Evolutionary conservation across 2,888 invertebrate species (phyloP).

Genomic region (Thera britannica): DNA sequence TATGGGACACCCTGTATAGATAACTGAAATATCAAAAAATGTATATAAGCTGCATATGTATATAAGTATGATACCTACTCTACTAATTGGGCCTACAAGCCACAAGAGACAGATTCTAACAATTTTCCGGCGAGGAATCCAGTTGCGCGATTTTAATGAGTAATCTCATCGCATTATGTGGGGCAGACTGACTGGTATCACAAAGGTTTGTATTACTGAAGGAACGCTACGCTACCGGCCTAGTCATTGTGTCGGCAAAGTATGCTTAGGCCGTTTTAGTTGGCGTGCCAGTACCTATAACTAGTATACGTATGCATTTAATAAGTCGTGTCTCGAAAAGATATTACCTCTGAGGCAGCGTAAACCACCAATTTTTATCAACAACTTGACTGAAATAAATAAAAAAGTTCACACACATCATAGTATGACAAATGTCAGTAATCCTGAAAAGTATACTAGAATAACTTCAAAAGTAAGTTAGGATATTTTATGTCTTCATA

Average conservation of each 20-base stretch:
- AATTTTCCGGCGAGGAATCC: constrained; percentile 25
- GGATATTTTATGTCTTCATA: no score
- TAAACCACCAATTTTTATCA: no score
- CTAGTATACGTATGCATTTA: background rate
- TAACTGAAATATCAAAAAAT: no score
- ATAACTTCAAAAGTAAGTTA: no score
- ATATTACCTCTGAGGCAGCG: no score
- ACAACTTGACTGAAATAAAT: no score
- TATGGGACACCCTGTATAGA: no score
- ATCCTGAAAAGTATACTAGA: no score
- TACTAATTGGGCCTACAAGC: background rate
- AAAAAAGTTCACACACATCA: no score
- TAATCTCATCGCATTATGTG: constrained; percentile 58
- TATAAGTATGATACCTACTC: background rate
- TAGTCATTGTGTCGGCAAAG: constrained; percentile 57
- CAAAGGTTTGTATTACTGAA: constrained; percentile 61
- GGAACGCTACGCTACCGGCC: constrained; percentile 48
- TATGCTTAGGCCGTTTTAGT: constrained; percentile 45
- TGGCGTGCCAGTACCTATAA: background rate
- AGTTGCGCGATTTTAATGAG: constrained; percentile 56
- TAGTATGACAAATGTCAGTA: no score
- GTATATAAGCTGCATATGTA: no score
- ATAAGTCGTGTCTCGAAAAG: no score
- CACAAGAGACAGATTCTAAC: background rate
- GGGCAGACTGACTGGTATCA: constrained; percentile 48